Percentiles rank a stretch among this genome's conserved stretches.
Evolutionary conservation across 1,140 invertebrate genomes (phyloP).

Genomic region (Laodelphax striatellus): DNA sequence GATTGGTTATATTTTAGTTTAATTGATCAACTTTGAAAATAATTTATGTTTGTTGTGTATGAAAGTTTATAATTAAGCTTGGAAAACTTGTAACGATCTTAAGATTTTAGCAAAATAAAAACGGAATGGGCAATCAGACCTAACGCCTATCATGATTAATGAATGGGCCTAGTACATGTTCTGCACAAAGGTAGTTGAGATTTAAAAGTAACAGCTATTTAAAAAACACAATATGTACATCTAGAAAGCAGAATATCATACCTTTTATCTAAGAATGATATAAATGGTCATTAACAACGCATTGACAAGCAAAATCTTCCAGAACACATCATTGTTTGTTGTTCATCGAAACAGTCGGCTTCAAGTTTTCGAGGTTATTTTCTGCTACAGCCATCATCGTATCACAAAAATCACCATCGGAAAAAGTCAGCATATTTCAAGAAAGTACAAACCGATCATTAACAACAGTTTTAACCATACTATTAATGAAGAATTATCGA

Average conservation of each 20-base stretch:
- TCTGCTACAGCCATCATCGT: not conserved
- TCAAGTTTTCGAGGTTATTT: conserved; percentile 14
- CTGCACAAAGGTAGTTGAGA: not conserved
- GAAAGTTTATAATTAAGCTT: too few relatives aligned
- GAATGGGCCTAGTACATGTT: not conserved
- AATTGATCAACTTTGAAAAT: too few relatives aligned
- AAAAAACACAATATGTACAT: not conserved
- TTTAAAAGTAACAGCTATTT: not conserved
- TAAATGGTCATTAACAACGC: not conserved
- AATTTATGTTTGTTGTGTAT: too few relatives aligned
- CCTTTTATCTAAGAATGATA: not conserved
- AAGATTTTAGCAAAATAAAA: not conserved
- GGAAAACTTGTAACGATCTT: too few relatives aligned
- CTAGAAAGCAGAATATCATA: not conserved
- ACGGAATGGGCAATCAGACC: not conserved
- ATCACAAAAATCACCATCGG: not conserved
- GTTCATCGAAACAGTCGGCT: conserved; percentile 10
- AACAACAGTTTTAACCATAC: conserved; percentile 26
- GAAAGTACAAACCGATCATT: conserved; percentile 26
- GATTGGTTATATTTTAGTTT: too few relatives aligned
- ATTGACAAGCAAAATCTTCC: not conserved
- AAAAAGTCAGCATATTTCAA: conserved; percentile 1
- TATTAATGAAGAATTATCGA: too few relatives aligned
- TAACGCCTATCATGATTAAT: too few relatives aligned
- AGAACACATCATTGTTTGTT: conserved; percentile 12